These are phyloP conservation scores for Argyra leucocephala DNA, from an alignment of 2,888 invertebrate genomes.

Conservation along the genomic window DNA sequence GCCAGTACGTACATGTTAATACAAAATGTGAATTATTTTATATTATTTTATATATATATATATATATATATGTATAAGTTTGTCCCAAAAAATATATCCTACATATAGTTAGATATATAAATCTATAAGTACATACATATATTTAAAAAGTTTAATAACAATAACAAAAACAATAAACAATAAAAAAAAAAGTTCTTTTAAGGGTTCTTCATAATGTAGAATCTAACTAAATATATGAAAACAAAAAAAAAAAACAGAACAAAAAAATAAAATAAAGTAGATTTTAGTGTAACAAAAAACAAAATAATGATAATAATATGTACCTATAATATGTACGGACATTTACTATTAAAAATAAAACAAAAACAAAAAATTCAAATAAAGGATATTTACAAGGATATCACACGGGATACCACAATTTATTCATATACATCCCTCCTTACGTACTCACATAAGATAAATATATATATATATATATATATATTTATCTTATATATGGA, in stretches of 20 bases:
- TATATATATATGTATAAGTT: background rate
- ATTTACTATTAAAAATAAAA: background rate
- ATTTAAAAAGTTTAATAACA: background rate
- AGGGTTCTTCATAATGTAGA: background rate
- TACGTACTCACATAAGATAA: background rate
- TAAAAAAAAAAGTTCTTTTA: background rate
- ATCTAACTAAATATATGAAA: background rate
- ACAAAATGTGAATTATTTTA: background rate
- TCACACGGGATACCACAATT: constrained; percentile 3
- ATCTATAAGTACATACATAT: background rate
- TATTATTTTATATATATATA: background rate
- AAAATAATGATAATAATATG: background rate
- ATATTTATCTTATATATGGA: background rate
- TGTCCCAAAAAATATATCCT: background rate
- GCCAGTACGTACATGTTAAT: background rate
- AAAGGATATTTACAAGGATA: constrained; percentile 3
- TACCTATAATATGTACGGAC: constrained; percentile 2
- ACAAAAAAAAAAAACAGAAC: background rate
- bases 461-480: background rate
- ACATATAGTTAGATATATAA: background rate
- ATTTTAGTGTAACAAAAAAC: constrained; percentile 3
- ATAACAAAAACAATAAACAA: background rate
- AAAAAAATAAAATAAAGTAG: background rate
- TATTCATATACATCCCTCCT: background rate
- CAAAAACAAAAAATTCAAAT: background rate